A percentile compares a stretch with the other conserved stretches of the same genome.
Conservation (phyloP, 2,113 vertebrate species). For the Megaptera novaeangliae region DNA sequence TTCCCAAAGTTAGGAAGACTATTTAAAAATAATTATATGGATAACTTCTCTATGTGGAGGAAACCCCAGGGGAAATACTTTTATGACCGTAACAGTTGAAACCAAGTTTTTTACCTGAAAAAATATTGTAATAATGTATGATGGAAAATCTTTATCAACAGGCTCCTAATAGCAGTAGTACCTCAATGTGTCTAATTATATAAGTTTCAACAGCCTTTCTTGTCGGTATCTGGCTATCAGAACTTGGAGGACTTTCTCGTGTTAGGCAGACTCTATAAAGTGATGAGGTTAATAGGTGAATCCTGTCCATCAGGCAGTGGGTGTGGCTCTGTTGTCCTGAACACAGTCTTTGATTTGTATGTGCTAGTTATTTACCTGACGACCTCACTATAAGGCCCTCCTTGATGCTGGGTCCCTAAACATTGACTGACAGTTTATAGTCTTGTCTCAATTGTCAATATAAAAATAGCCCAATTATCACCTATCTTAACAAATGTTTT, state of each 20-base stretch:
- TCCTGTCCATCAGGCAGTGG: too few relatives aligned
- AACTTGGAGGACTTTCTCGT: background rate
- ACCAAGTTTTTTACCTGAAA: background rate
- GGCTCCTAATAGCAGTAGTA: background rate
- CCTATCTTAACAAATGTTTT: background rate
- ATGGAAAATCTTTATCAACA: background rate
- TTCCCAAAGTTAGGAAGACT: background rate
- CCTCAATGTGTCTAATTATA: background rate
- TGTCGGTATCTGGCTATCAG: background rate
- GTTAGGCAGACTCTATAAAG: background rate
- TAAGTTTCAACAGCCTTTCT: background rate
- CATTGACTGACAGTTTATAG: background rate
- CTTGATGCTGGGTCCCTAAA: background rate
- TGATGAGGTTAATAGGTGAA: background rate
- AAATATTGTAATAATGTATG: background rate
- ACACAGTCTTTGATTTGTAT: accelerated
- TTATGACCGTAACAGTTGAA: background rate
- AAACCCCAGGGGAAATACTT: background rate
- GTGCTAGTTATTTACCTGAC: background rate
- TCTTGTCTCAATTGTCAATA: background rate
- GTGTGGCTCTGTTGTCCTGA: background rate
- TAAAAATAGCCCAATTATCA: background rate
- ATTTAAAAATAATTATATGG: background rate
- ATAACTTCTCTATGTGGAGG: background rate
- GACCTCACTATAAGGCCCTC: background rate